Base-by-base conservation (phyloP, 2,797 vertebrate species). In the Thaleichthys pacificus region DNA sequence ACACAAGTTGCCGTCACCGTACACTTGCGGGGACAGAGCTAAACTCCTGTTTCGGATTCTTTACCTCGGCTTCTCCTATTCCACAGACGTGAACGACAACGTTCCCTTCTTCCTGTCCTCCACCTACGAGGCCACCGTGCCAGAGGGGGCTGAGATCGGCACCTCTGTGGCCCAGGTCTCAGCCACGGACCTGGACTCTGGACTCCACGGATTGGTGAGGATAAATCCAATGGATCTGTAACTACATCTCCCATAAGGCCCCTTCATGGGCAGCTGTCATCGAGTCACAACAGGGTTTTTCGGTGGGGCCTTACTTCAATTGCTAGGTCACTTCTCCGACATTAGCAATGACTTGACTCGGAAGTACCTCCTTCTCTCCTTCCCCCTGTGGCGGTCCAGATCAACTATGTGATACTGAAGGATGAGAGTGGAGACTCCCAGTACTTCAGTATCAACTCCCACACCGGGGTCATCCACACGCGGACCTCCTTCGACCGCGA, bases 61-160 rank as follows among this genome's bases (percentile, higher is more conserved):
- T 57, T 0, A 63, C 61, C 24, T 42, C 32, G 63, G 15, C 60
- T 6, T 70, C 65, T 12, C 74, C 62, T 0, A n/a, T 4, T 62
- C 57, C 58, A 28, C 90, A 97, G 96, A 97, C 71, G 95, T 96
- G 61, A 97, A 97, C 77, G 96, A 97, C 86, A 97, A 97, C 1
- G 95, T 96, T 61, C 96, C 96, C 0, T 96, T 96, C 91, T 97
- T 96, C 79, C 64, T 94, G 83, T 95, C 95, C 3, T 94, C 94
- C 77, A 94, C 92, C 54, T 97, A 96, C 0, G 95, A 96, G 85
- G 95, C 89, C 63, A 94, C 94, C 0, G 93, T 97, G 56, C 93
- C 93, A 0, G 96, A 97, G 78, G 95, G 94, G 28, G 93, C 95
- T 0, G 91, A 87, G 76, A 77, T 93, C 65, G 95, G 95, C 67